Conservation (phyloP, 2,113 vertebrate species). For the Centropus bengalensis region DNA sequence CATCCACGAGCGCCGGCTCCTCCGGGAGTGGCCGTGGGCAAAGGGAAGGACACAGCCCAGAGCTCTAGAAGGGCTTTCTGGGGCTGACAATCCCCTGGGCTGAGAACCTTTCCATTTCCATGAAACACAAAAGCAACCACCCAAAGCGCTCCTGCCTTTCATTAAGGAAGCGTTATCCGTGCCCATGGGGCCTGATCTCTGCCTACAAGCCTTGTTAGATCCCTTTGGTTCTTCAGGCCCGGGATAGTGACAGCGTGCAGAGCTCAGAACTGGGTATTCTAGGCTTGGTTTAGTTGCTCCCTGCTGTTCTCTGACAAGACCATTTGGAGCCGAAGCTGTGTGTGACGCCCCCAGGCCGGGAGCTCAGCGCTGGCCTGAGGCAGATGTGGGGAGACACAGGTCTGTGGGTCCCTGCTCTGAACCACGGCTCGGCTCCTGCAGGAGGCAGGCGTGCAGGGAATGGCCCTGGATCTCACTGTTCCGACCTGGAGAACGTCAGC, state of each 20-base stretch:
- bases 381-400: neutral
- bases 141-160: neutral
- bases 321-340: neutral
- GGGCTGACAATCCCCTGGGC: neutral
- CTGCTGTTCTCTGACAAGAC: neutral
- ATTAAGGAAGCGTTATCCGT: constrained; percentile 20
- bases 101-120: constrained; percentile 10
- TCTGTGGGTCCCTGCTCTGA: neutral
- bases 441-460: neutral
- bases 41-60: neutral
- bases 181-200: constrained; percentile 22
- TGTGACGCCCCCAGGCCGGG: neutral
- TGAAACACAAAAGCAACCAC: constrained; percentile 29
- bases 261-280: neutral
- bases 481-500: neutral
- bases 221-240: neutral
- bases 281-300: neutral
- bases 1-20: neutral
- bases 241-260: neutral
- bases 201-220: neutral
- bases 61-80: neutral
- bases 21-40: neutral
- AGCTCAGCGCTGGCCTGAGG: neutral
- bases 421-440: neutral
- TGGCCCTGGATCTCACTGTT: neutral